Base-by-base conservation (phyloP, 2,113 vertebrate species). In the Ictalurus punctatus region DNA sequence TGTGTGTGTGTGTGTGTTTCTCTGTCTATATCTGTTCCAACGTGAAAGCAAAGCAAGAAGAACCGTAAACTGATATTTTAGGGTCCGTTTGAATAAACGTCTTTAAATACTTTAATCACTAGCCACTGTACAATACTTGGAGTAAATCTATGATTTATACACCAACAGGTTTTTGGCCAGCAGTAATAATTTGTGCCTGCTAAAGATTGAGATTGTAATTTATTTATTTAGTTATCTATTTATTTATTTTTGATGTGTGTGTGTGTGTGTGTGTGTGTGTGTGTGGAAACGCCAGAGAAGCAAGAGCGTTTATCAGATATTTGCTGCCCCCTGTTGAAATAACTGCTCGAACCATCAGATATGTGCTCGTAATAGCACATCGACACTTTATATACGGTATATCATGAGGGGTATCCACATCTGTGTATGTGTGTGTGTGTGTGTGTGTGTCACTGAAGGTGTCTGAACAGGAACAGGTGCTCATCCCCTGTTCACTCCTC, bases 251-350 rank as follows among this genome's bases (percentile, higher is more conserved):
- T 48, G 44, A 2, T 40, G 44, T 48, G 44, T 48, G 44, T 48
- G 6, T 48, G 40, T 44, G 40, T 30, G 40, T 40, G 44, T 48
- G 44, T 48, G 44, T 48, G 6, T 48, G 40, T 44, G 40, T 30
- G 16, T 37, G 27, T 37, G 16, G 16, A 59, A 82, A 21, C 14
- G 6, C 37, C 17, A 37, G 30, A 13, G 30, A 65, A 19, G 19
- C 23, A 86, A 61, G 9, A 52, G 37, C 4, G 27, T 84, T 52
- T 79, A 71, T 48, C 2, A 48, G 34, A 54, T 44, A 78, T 90
- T 73, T 91, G 90, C 87, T 91, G 87, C 90, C 90, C 85, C 74
- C 90, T 91, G 30, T 84, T 89, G 90, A 86, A 87, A 79, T 37
- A 80, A 23, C 44, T 27, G 73, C 73, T 58, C 44, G 14, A 4